Evolutionary conservation across 2,113 vertebrate genomes (phyloP).

Genomic region (Egretta garzetta): DNA sequence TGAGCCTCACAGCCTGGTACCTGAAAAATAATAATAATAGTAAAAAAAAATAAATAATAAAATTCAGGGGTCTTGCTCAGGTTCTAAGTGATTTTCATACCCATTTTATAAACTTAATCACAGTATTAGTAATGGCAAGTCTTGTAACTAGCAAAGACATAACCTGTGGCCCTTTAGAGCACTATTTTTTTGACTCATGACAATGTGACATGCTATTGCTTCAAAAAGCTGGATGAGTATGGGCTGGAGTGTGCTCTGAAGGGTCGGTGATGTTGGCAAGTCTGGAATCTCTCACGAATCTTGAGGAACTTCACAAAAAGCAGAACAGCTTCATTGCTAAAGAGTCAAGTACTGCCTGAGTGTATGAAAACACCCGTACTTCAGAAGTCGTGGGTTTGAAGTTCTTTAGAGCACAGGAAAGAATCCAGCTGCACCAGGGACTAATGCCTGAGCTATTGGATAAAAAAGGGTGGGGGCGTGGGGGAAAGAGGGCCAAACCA

Average conservation of each 20-base stretch:
- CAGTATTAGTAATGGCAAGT: neutral
- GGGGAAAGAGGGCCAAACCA: neutral
- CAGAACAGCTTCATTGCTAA: neutral
- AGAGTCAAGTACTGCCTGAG: neutral
- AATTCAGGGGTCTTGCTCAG: neutral
- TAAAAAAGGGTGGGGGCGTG: fast-evolving
- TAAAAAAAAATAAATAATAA: neutral
- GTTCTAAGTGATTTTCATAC: neutral
- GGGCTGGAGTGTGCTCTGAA: neutral
- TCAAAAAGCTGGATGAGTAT: neutral
- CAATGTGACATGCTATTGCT: neutral
- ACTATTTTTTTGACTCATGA: neutral
- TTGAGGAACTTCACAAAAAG: neutral
- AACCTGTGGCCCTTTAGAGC: neutral
- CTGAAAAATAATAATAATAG: neutral
- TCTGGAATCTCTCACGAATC: neutral
- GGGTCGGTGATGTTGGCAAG: neutral
- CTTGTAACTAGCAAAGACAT: neutral
- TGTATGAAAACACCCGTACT: neutral
- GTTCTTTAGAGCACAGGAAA: neutral
- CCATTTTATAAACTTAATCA: neutral
- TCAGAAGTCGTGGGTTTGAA: neutral
- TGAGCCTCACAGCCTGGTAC: neutral
- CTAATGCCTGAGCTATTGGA: neutral
- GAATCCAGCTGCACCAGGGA: neutral